Base-by-base conservation (phyloP, 2,888 invertebrate genomes). In the Caenorhabditis sp. region DNA sequence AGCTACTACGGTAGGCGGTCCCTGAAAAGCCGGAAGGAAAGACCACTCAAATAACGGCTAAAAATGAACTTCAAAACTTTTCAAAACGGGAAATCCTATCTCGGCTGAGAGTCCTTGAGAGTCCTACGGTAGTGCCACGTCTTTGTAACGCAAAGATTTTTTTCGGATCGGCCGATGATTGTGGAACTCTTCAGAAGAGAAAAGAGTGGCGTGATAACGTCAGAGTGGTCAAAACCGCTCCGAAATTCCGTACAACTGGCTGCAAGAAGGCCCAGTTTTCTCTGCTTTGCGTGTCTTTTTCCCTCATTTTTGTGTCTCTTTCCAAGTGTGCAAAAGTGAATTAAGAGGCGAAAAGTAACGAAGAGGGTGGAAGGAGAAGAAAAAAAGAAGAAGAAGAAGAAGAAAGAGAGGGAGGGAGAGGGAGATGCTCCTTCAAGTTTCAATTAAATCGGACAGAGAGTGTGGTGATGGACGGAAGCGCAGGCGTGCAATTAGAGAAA, bases 311-410 rank as follows among this genome's bases (percentile, higher is more conserved):
- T 27, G 20, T 32, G 20, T 59, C 27, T 15, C 15, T 26, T 24
- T 11, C 45, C 30, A 35, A 39, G 20, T 53, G 53, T 35, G 56
- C 55, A 68, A 61, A 63, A 68, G 58, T 68, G 68, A 68, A 68
- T 68, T 68, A 68, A 68, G 58, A 68, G 59, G 68, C 58, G 59
- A 68, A 59, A 68, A 68, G 58, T 56, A 39, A 53, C 52, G 52
- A 62, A 43, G 32, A 46, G 48, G 50, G 11, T 17, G 11, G 20
- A 35, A 17, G 30, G 32, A 52, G 17, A 32, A 17, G 7, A 17
- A 27, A 5, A 41, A 50, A 30, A 32, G 9, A 30, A 20, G 20
- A n/a, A 22, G 43, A 35, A 20, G 43, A 17, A 41, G 22, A 56
- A 27, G 27, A 30, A 22, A 2, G 22, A 39, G 43, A 48, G 32